Evolutionary conservation across 2,797 vertebrate genomes (phyloP), one percentile per base, ranked within the genome.

Genomic region (Champsocephalus gunnari): DNA sequence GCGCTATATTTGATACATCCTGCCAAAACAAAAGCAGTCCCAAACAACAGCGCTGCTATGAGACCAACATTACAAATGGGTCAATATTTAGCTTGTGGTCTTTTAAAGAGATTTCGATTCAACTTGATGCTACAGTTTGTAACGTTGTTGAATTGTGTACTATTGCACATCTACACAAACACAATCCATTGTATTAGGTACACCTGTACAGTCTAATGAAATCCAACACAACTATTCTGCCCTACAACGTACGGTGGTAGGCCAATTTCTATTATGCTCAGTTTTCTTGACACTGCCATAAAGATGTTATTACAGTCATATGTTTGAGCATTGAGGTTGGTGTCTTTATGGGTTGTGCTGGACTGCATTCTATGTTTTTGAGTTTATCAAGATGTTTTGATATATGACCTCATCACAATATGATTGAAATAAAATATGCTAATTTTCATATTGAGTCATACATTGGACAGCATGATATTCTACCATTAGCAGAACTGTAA

Each of bases 141-240:
- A 8, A 38, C 34, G 3, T n/a, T 77, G 34, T 48, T 66, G 41
- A 75, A 61, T 13, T 53, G 12, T 17, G 5, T n/a, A 0, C 3
- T 32, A 0, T 45, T 24, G 5, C 11, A 17, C 24, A 13, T 9
- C 9, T 24, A 54, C 38, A 53, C 16, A 41, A 41, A 41, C 12
- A 47, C 54, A 24, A 32, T 6, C 21, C 10, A 24, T 32, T 57
- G 59, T 49, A 57, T 64, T 61, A 72, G 67, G 43, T 24, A 64
- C 51, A 71, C 45, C 16, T 71, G 5, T 48, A 4, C 49, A 49
- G 48, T 19, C 1, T 57, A 13, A 60, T 66, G 34, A 17, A 56
- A 34, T 63, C 17, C 34, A 61, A 48, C 47, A 6, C 8, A 38
- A 38, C 34, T 19, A 9, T 6, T 10, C 3, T 43, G 41, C 21